phyloP scores from a whole-genome alignment of 2,797 vertebrate species.

The Enteromius anoplus region DNA sequence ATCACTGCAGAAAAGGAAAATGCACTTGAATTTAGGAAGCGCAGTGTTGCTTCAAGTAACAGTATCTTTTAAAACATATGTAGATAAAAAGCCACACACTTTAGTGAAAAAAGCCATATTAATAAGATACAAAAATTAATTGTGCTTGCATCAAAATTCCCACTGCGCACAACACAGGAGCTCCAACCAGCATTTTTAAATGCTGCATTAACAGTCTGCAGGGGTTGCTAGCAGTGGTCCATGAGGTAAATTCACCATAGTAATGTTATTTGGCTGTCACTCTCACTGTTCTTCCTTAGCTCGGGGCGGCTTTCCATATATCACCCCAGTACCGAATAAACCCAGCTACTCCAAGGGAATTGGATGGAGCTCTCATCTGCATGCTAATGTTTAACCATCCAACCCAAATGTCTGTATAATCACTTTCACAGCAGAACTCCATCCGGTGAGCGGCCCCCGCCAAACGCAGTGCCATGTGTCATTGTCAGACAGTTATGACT shows the following conservation, averaged over 20 bases:
- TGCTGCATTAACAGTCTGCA: conserved; percentile 21
- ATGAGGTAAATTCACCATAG: conserved; percentile 7
- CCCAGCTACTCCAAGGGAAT: conserved; percentile 64
- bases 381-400: conserved; percentile 68
- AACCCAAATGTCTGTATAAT: conserved; percentile 67
- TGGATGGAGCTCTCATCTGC: conserved; percentile 72
- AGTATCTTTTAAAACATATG: too few relatives aligned
- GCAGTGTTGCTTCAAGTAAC: too few relatives aligned
- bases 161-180: neutral
- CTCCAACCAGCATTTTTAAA: neutral
- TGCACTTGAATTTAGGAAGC: too few relatives aligned
- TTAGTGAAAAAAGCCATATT: conserved; percentile 12
- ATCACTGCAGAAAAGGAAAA: too few relatives aligned
- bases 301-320: conserved; percentile 67
- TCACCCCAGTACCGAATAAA: conserved; percentile 70
- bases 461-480: conserved; percentile 62
- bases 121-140: conserved; percentile 14
- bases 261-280: conserved; percentile 62
- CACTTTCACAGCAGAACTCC: conserved; percentile 60
- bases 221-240: neutral
- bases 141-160: neutral
- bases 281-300: conserved; percentile 68
- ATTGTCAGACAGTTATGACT: conserved; percentile 58
- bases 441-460: conserved; percentile 59
- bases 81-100: conserved; percentile 1